A percentile compares a stretch with the other conserved stretches of the same genome.
phyloP scores from a whole-genome alignment of 1,140 invertebrate genomes.

The Triops cancriformis region DNA sequence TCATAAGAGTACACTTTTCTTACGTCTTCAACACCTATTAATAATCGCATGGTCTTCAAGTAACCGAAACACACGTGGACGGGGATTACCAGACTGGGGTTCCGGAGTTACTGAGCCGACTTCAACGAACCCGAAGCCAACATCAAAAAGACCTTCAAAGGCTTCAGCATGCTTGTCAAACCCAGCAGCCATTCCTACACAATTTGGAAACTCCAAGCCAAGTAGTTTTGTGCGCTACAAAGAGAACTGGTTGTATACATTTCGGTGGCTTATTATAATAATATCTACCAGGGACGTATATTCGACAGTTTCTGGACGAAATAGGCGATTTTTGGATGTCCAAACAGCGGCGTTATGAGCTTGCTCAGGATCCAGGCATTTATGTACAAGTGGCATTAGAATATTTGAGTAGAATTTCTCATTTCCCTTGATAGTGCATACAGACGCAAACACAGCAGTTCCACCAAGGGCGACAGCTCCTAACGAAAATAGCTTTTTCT shows the following conservation, averaged over 20 bases:
- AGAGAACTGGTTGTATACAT: not conserved
- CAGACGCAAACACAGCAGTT: slow-evolving; percentile 48
- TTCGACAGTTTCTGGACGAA: slow-evolving; percentile 50
- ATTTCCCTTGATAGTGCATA: slow-evolving; percentile 58
- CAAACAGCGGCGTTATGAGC: slow-evolving; percentile 67
- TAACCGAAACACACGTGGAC: slow-evolving; percentile 84
- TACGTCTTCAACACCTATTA: slow-evolving; percentile 54
- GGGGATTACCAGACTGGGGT: slow-evolving; percentile 84
- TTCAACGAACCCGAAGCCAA: slow-evolving; percentile 95
- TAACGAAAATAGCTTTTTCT: slow-evolving; percentile 48
- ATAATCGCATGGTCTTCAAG: slow-evolving; percentile 79
- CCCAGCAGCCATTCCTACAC: slow-evolving; percentile 91
- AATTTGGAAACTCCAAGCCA: slow-evolving; percentile 66
- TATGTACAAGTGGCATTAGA: slow-evolving; percentile 58
- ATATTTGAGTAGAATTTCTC: slow-evolving; percentile 66
- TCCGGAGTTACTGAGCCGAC: slow-evolving; percentile 90
- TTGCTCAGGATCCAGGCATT: slow-evolving; percentile 58
- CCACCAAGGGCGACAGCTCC: slow-evolving; percentile 49
- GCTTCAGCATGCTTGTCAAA: slow-evolving; percentile 97
- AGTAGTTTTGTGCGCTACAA: slow-evolving; percentile 59
- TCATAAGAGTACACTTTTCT: slow-evolving; percentile 14
- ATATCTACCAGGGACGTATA: slow-evolving; percentile 47
- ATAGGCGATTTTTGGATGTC: slow-evolving; percentile 57
- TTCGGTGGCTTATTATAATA: not conserved
- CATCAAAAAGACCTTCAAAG: slow-evolving; percentile 63